phyloP scores from a whole-genome alignment of 1,140 invertebrate genomes.

The Heliconius congener region DNA sequence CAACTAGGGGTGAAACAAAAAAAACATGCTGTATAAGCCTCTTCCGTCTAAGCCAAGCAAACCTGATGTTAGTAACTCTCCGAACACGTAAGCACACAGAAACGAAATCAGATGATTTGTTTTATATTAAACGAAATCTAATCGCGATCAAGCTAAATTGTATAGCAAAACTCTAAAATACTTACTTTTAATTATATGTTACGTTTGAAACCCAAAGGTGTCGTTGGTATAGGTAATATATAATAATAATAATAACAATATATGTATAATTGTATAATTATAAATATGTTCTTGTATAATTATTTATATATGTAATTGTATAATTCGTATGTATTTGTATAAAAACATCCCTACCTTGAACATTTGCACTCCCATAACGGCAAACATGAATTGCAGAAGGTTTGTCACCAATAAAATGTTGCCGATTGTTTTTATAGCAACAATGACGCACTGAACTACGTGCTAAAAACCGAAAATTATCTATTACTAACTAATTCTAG shows the following conservation, averaged over 20 bases:
- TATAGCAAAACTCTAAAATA: slow-evolving; percentile 61
- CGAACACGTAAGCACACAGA: slow-evolving; percentile 65
- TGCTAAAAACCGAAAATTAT: slow-evolving; percentile 86
- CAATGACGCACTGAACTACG: slow-evolving; percentile 99
- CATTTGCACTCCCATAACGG: slow-evolving; percentile 99
- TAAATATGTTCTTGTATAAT: slow-evolving; percentile 1
- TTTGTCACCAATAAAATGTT: slow-evolving; percentile 99
- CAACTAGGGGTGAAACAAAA: slow-evolving; percentile 36
- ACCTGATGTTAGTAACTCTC: slow-evolving; percentile 59
- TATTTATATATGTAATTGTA: slow-evolving; percentile 4
- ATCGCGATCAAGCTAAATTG: too few relatives aligned
- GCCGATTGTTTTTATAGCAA: slow-evolving; percentile 99
- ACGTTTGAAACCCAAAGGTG: slow-evolving; percentile 81
- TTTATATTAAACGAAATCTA: too few relatives aligned
- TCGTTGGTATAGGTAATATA: slow-evolving; percentile 45
- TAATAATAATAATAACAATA: background rate
- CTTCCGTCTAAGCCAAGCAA: slow-evolving; percentile 71
- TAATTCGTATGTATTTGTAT: slow-evolving; percentile 7
- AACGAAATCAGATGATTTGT: slow-evolving; percentile 77
- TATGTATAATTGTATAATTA: slow-evolving; percentile 5
- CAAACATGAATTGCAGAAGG: slow-evolving; percentile 99
- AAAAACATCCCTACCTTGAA: slow-evolving; percentile 93
- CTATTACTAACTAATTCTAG: slow-evolving; percentile 44
- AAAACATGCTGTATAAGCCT: slow-evolving; percentile 51
- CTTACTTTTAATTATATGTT: slow-evolving; percentile 55